Percentiles rank a stretch among this genome's conserved stretches.
These are phyloP conservation scores for Tridacna gigas DNA, from an alignment of 2,888 invertebrate species.

Conservation along the genomic window DNA sequence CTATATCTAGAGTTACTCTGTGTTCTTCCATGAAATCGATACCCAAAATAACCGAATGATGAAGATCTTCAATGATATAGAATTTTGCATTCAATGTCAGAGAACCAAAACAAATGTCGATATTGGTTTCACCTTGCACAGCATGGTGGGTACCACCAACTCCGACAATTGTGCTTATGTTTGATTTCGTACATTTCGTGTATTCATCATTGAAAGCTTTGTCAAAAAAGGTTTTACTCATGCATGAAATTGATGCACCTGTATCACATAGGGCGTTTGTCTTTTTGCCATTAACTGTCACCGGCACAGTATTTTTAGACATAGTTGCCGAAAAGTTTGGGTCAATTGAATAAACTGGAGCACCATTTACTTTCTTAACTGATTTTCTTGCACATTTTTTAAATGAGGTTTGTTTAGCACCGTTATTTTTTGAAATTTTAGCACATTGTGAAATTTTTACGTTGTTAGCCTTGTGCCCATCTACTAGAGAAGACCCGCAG, in stretches of 20 bases:
- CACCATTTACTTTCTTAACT: neutral
- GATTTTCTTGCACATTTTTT: neutral
- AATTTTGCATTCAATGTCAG: neutral
- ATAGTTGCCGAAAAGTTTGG: constrained; percentile 42
- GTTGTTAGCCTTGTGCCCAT: constrained; percentile 24
- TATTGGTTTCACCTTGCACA: constrained; percentile 16
- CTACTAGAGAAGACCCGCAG: constrained; percentile 24
- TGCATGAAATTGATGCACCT: constrained; percentile 36
- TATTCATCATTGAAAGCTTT: constrained; percentile 19
- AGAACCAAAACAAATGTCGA: constrained; percentile 29
- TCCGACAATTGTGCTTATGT: neutral
- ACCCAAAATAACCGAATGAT: constrained; percentile 15
- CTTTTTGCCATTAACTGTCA: no score
- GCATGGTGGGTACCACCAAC: no score
- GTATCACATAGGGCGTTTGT: constrained; percentile 34
- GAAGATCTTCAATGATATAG: constrained; percentile 5
- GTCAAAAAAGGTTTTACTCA: constrained; percentile 33
- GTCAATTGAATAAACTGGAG: neutral
- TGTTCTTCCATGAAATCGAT: constrained; percentile 16
- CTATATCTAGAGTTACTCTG: constrained; percentile 17
- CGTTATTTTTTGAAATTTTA: no score
- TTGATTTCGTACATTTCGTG: constrained; percentile 3
- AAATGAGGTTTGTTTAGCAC: neutral
- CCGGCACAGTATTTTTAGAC: no score
- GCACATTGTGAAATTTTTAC: neutral